These are phyloP conservation scores for Tyrophagus putrescentiae DNA, from an alignment of 1,140 invertebrate genomes.

Conservation along the genomic window DNA sequence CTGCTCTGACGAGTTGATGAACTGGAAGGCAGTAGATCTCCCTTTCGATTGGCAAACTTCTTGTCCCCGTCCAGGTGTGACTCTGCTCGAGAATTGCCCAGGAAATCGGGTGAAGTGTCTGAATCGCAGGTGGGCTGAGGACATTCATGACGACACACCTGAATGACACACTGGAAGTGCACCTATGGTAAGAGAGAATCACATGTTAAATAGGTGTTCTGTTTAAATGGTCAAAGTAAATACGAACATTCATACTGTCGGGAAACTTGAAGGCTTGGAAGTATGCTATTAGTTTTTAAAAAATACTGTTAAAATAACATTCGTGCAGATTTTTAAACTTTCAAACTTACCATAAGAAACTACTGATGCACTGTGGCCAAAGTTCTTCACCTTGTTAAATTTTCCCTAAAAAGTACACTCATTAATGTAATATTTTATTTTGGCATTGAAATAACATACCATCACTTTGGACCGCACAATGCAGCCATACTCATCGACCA, in stretches of 20 bases:
- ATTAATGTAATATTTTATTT: no score
- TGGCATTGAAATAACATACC: no score
- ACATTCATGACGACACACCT: conserved; percentile 81
- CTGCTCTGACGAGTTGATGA: not conserved
- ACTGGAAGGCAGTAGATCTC: not conserved
- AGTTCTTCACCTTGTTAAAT: conserved; percentile 92
- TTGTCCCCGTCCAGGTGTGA: not conserved
- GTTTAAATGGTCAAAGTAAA: no score
- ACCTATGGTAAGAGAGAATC: no score
- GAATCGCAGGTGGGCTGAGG: conserved; percentile 47
- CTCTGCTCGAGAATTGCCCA: conserved; percentile 22
- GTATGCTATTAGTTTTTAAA: no score
- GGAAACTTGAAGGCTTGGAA: conserved; percentile 94
- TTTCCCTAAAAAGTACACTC: no score
- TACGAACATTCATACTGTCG: conserved; percentile 83
- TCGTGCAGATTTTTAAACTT: no score
- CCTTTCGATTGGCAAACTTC: not conserved
- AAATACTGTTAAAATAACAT: no score
- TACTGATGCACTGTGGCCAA: conserved; percentile 75
- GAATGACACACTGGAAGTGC: conserved; percentile 89
- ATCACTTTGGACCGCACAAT: conserved; percentile 79
- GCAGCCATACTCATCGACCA: conserved; percentile 81
- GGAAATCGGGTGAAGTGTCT: conserved; percentile 24
- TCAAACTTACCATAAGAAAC: conserved; percentile 78
- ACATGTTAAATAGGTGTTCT: no score